Evolutionary conservation across 2,888 invertebrate genomes (phyloP).

Genomic region (Nemoura dubitans): DNA sequence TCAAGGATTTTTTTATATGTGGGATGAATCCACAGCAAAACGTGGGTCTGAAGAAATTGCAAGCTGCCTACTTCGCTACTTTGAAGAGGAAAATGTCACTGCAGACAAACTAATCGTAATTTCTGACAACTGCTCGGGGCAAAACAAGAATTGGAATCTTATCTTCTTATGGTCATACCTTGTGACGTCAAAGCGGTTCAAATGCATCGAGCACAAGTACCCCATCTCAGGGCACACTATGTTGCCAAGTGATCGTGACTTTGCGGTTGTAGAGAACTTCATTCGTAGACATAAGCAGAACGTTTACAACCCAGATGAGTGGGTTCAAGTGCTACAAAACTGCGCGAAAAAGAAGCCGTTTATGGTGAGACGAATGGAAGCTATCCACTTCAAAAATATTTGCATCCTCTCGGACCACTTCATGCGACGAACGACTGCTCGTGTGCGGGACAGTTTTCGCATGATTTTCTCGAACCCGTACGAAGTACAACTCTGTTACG

Average conservation of each 20-base stretch:
- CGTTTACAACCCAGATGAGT: not conserved
- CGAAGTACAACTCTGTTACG: not conserved
- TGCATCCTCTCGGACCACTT: not conserved
- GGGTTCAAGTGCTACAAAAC: not conserved
- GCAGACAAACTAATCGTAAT: not conserved
- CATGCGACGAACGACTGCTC: not conserved
- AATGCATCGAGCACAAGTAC: not conserved
- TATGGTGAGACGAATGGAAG: not conserved
- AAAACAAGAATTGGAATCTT: not conserved
- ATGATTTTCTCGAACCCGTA: not conserved
- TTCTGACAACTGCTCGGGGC: not conserved
- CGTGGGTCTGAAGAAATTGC: not conserved
- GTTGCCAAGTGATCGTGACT: slow-evolving; percentile 17
- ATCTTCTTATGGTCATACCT: not conserved
- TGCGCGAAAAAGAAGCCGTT: not conserved
- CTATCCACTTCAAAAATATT: not conserved
- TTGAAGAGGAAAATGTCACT: not conserved
- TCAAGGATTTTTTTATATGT: not conserved
- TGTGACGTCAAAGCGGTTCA: not conserved
- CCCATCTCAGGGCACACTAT: not conserved
- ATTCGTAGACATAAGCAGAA: not conserved
- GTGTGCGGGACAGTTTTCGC: not conserved
- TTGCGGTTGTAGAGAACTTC: not conserved
- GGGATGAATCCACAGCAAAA: not conserved
- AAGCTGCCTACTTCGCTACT: not conserved